Evolutionary conservation across 1,140 invertebrate genomes (phyloP).

Genomic region (Drosophila mauritiana): DNA sequence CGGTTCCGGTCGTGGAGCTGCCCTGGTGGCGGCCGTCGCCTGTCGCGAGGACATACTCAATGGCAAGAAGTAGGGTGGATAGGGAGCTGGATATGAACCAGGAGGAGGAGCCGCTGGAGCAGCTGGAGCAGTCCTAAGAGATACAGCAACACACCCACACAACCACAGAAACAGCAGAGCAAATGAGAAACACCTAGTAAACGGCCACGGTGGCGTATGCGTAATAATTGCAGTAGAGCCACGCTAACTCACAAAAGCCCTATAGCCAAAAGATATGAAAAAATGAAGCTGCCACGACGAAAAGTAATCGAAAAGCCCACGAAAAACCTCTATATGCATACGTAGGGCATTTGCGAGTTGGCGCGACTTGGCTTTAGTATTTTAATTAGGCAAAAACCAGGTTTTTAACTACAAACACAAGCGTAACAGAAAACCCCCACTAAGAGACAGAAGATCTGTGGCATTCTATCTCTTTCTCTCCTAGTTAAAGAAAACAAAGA

Average conservation of each 20-base stretch:
- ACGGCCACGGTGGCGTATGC: constrained; percentile 39
- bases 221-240: constrained; percentile 40
- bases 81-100: constrained; percentile 4
- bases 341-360: constrained; percentile 26
- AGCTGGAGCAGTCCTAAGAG: constrained; percentile 26
- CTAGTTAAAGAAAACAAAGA: constrained; percentile 27
- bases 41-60: constrained; percentile 76
- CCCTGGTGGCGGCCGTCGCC: constrained; percentile 98
- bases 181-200: constrained; percentile 25
- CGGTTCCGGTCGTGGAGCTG: constrained; percentile 98
- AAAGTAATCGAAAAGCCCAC: constrained; percentile 19
- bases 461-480: constrained; percentile 49
- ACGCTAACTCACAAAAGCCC: constrained; percentile 26
- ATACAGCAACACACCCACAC: constrained; percentile 8
- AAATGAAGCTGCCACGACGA: constrained; percentile 25
- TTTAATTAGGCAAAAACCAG: constrained; percentile 48
- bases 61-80: constrained; percentile 50
- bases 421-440: constrained; percentile 13
- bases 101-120: constrained; percentile 4
- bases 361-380: constrained; percentile 38
- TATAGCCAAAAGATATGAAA: not conserved
- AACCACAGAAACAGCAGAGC: constrained; percentile 20
- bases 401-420: constrained; percentile 31
- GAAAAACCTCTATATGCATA: not conserved
- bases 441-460: constrained; percentile 38